Evolutionary conservation across 1,140 invertebrate genomes (phyloP).

Genomic region (Pygmarrhopalites habei): DNA sequence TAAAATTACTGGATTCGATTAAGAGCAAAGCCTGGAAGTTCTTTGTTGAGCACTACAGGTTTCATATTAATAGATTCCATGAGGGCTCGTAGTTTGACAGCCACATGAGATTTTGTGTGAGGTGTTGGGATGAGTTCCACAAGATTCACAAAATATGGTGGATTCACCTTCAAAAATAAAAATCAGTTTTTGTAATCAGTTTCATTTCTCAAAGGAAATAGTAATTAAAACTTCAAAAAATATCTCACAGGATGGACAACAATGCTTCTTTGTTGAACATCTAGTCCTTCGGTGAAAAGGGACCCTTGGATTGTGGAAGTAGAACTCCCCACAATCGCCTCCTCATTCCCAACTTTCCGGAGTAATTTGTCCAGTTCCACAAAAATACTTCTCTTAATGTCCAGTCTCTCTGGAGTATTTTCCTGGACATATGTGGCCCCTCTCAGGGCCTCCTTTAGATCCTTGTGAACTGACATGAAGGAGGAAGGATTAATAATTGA

Average conservation of each 20-base stretch:
- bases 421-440: slow-evolving; percentile 74
- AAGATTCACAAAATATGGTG: slow-evolving; percentile 88
- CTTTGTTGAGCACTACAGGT: slow-evolving; percentile 73
- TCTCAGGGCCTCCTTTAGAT: slow-evolving; percentile 58
- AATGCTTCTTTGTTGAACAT: slow-evolving; percentile 65
- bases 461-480: slow-evolving; percentile 60
- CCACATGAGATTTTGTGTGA: slow-evolving; percentile 69
- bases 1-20: slow-evolving; percentile 89
- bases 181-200: too few species aligned
- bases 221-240: too few species aligned
- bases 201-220: too few species aligned
- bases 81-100: slow-evolving; percentile 59
- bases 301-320: slow-evolving; percentile 85
- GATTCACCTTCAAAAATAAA: slow-evolving; percentile 64
- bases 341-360: slow-evolving; percentile 53
- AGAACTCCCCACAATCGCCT: slow-evolving; percentile 76
- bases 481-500: too few species aligned
- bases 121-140: slow-evolving; percentile 90
- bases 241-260: slow-evolving; percentile 79
- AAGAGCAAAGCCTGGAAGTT: slow-evolving; percentile 85
- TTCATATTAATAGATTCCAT: slow-evolving; percentile 85
- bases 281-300: slow-evolving; percentile 60
- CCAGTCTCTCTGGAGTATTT: slow-evolving; percentile 83
- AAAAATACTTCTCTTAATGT: slow-evolving; percentile 76
- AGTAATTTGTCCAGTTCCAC: slow-evolving; percentile 57